These are phyloP conservation scores for Lepas anatifera DNA, from an alignment of 2,888 invertebrate genomes.

Conservation along the genomic window DNA sequence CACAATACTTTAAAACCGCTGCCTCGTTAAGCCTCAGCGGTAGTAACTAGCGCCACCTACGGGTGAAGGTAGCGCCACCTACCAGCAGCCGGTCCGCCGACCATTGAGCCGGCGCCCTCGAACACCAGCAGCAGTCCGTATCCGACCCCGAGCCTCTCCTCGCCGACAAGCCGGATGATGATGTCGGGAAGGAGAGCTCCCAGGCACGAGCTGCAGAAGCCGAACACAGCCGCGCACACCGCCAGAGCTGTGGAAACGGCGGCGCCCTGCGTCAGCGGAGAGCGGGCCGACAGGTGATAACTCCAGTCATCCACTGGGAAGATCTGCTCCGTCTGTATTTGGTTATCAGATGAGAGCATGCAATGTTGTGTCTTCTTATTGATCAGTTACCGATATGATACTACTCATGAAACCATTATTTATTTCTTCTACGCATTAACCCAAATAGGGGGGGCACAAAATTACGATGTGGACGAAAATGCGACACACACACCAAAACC, in stretches of 20 bases:
- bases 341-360: no score
- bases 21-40: background rate
- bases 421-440: no score
- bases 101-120: constrained; percentile 6
- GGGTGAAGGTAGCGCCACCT: background rate
- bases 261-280: background rate
- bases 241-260: background rate
- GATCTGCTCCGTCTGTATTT: no score
- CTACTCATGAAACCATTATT: no score
- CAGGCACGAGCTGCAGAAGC: constrained; percentile 6
- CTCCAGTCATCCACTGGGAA: no score
- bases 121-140: constrained; percentile 1
- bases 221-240: background rate
- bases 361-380: no score
- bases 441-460: no score
- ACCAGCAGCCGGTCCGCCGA: constrained; percentile 3
- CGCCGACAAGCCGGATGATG: constrained; percentile 2
- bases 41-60: background rate
- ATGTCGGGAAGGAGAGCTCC: background rate
- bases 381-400: no score
- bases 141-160: background rate
- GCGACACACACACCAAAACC: no score
- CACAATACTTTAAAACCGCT: no score
- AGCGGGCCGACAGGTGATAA: no score
- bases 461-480: no score